phyloP scores from a whole-genome alignment of 1,140 invertebrate genomes.

The Drosophila jambulina region DNA sequence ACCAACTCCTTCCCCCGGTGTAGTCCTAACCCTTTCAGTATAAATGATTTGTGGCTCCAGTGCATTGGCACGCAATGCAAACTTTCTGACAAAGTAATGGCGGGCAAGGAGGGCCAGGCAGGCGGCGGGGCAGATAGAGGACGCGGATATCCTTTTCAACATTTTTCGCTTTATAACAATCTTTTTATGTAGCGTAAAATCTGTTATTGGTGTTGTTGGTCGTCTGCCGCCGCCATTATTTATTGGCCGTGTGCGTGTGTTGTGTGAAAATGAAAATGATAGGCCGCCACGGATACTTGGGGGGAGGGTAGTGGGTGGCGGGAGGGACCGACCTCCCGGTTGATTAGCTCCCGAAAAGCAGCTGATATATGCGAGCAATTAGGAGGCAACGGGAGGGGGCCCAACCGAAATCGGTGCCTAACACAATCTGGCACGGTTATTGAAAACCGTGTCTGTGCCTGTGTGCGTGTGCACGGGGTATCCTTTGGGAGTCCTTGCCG shows the following conservation, averaged over 20 bases:
- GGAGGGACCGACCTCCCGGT: neutral
- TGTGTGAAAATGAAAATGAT: constrained; percentile 69
- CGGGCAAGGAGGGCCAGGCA: neutral
- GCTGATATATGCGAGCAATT: constrained; percentile 74
- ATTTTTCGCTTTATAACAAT: constrained; percentile 70
- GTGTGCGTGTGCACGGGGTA: constrained; percentile 19
- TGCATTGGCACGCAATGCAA: constrained; percentile 81
- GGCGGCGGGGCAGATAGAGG: constrained; percentile 23
- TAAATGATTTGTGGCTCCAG: constrained; percentile 80
- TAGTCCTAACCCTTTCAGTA: constrained; percentile 55
- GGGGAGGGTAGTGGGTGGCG: neutral
- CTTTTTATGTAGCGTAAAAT: constrained; percentile 31
- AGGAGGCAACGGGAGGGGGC: constrained; percentile 28
- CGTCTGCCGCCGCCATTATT: constrained; percentile 55
- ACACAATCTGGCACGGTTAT: constrained; percentile 77
- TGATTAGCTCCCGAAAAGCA: constrained; percentile 66
- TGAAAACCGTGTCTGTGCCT: constrained; percentile 50
- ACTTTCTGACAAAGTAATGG: constrained; percentile 32
- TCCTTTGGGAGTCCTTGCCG: constrained; percentile 10
- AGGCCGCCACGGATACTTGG: constrained; percentile 38
- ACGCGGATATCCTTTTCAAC: constrained; percentile 78
- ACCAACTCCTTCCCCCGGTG: neutral
- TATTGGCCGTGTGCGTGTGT: constrained; percentile 75
- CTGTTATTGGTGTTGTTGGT: constrained; percentile 55
- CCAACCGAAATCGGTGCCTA: constrained; percentile 55